A percentile compares a stretch with the other conserved stretches of the same genome.
phyloP scores from a whole-genome alignment of 2,113 vertebrate genomes.

The Cottus gobio region DNA sequence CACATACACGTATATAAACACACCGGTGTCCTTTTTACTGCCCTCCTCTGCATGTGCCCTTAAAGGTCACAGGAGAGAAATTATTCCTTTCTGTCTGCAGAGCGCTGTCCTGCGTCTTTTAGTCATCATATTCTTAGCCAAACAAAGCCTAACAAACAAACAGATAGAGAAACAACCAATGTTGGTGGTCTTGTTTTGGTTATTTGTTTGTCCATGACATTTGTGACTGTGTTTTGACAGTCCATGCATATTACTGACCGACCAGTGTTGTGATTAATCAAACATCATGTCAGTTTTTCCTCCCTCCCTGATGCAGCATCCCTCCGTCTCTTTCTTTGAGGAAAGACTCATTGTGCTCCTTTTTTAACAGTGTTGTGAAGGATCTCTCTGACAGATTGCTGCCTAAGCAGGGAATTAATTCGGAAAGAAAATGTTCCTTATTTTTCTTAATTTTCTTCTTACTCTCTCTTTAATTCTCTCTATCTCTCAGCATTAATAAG shows the following conservation, averaged over 20 bases:
- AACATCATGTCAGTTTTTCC: conserved; percentile 49
- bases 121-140: conserved; percentile 67
- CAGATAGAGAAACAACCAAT: conserved; percentile 40
- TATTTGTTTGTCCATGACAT: conserved; percentile 79
- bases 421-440: conserved; percentile 78
- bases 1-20: conserved; percentile 31
- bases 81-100: conserved; percentile 35
- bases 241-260: conserved; percentile 79
- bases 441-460: conserved; percentile 69
- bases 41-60: conserved; percentile 65
- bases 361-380: conserved; percentile 82
- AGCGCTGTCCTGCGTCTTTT: conserved; percentile 16
- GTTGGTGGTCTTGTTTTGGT: conserved; percentile 36
- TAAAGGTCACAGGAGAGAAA: conserved; percentile 55
- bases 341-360: conserved; percentile 24
- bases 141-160: conserved; percentile 56
- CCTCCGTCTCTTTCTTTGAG: background rate
- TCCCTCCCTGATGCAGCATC: conserved; percentile 26
- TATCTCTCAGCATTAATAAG: conserved; percentile 82
- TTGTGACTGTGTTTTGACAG: conserved; percentile 85
- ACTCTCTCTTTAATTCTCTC: conserved; percentile 46
- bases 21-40: conserved; percentile 76
- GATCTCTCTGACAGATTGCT: conserved; percentile 84
- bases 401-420: conserved; percentile 78
- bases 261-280: conserved; percentile 83